phyloP scores from a whole-genome alignment of 2,888 invertebrate genomes.

The Volucella zonaria region DNA sequence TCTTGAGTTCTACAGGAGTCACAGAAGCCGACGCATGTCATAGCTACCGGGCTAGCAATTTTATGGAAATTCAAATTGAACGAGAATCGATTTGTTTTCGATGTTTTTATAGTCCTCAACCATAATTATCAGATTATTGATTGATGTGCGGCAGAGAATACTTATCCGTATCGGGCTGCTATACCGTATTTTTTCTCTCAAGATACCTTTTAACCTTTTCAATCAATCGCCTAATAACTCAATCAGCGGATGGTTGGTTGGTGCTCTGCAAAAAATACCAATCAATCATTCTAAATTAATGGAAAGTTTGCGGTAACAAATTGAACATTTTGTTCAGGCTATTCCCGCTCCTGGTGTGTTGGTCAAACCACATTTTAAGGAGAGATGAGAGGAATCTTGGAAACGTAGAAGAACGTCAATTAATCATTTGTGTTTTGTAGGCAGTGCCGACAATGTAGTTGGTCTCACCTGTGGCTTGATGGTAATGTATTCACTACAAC shows the following conservation, averaged over 20 bases:
- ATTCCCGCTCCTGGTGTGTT: slow-evolving; percentile 8
- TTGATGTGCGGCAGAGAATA: slow-evolving; percentile 57
- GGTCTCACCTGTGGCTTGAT: slow-evolving; percentile 65
- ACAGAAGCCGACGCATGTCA: slow-evolving; percentile 11
- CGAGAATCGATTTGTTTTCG: slow-evolving; percentile 56
- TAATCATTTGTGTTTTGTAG: slow-evolving; percentile 71
- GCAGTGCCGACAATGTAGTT: slow-evolving; percentile 53
- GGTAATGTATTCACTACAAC: slow-evolving; percentile 53
- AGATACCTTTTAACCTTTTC: slow-evolving; percentile 70
- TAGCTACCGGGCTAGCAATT: background rate
- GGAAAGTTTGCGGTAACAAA: slow-evolving; percentile 74
- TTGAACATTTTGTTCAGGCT: slow-evolving; percentile 66
- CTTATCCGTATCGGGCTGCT: slow-evolving; percentile 41
- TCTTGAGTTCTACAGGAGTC: slow-evolving; percentile 5
- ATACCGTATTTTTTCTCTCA: slow-evolving; percentile 1
- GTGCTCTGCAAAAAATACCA: slow-evolving; percentile 53
- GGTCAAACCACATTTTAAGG: slow-evolving; percentile 11
- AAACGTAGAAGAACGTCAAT: slow-evolving; percentile 62
- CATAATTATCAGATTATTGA: slow-evolving; percentile 64
- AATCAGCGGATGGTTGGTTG: slow-evolving; percentile 59
- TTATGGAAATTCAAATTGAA: slow-evolving; percentile 63
- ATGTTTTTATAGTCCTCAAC: slow-evolving; percentile 30
- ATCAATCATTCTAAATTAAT: slow-evolving; percentile 74
- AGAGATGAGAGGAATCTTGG: slow-evolving; percentile 48
- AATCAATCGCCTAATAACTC: slow-evolving; percentile 73